Evolutionary conservation across 2,888 invertebrate species (phyloP), one percentile per base, ranked within the genome.

Genomic region (Amphipyra berbera): DNA sequence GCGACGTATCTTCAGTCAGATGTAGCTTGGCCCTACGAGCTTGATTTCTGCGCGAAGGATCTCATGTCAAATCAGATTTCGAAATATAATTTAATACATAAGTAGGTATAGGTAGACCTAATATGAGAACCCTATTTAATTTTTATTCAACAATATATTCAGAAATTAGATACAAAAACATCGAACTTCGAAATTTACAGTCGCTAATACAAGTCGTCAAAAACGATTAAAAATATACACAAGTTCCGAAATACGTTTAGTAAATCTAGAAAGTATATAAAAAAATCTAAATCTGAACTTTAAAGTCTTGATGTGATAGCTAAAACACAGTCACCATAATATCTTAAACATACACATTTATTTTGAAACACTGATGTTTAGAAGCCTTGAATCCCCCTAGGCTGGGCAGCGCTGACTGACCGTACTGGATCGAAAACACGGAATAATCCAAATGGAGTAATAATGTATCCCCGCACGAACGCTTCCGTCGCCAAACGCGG

Each of bases 321-420:
- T 68, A 68, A 53, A 61, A 61, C 66, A 61, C 70, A 54, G 66
- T 66, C 66, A 66, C 70, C 8, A 14, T 61, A 68, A 1, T 3
- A 14, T 8, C 37, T 42, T 45, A 7, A 42, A 61, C 47, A 69
- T 44, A 41, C 53, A 61, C 50, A 15, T 38, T 37, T 37, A 44
- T 47, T 53, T 15, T 53, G 14, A 52, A 40, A 40, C 69, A 46
- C 61, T 47, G 50, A 15, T 27, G 14, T 42, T 52, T 13, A 48
- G 15, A 27, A n/a, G 30, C 30, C 30, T 30, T 30, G 6, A 30
- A 30, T 30, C 7, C 21, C 3, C 21, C 21, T 21, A 21, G 40
- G 13, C 40, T 40, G 13, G 13, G 40, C 13, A 13, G n/a, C 5
- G 13, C 7, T n/a, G 7, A n/a, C 7, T 13, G 13, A 1, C 5